These are phyloP conservation scores for Oceanites oceanicus DNA, from an alignment of 2,113 vertebrate genomes.

Conservation along the genomic window DNA sequence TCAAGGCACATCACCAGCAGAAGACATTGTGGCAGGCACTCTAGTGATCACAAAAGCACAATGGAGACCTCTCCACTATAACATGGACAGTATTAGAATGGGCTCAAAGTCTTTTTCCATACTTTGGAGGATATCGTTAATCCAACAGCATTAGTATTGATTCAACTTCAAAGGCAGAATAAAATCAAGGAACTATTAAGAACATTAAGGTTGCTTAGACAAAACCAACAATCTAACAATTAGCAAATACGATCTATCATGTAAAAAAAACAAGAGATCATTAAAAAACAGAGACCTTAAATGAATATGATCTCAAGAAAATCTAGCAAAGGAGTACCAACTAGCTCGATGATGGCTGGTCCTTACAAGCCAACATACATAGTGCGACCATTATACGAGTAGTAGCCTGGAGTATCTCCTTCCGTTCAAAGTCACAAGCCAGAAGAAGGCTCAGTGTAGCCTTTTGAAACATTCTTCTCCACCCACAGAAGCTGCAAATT, in stretches of 20 bases:
- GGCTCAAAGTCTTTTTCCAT: too few relatives aligned
- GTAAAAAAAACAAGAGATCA: background rate
- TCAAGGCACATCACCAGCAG: background rate
- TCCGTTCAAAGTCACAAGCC: background rate
- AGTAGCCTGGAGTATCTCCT: background rate
- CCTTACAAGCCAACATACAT: background rate
- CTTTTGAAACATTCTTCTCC: conserved; percentile 21
- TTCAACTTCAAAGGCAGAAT: background rate
- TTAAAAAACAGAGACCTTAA: background rate
- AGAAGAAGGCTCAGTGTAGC: background rate
- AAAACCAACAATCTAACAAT: background rate
- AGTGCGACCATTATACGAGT: background rate
- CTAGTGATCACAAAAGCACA: background rate
- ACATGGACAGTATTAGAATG: background rate
- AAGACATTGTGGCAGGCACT: background rate
- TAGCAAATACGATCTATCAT: background rate
- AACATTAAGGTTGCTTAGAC: background rate
- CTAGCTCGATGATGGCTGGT: background rate
- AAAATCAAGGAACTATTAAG: background rate
- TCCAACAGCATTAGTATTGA: background rate
- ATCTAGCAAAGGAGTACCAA: background rate
- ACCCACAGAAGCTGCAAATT: conserved; percentile 9
- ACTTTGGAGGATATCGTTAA: background rate
- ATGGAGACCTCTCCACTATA: accelerated
- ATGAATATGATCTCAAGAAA: background rate